Base-by-base conservation (phyloP, 2,113 vertebrate species). In the Anolis carolinensis region DNA sequence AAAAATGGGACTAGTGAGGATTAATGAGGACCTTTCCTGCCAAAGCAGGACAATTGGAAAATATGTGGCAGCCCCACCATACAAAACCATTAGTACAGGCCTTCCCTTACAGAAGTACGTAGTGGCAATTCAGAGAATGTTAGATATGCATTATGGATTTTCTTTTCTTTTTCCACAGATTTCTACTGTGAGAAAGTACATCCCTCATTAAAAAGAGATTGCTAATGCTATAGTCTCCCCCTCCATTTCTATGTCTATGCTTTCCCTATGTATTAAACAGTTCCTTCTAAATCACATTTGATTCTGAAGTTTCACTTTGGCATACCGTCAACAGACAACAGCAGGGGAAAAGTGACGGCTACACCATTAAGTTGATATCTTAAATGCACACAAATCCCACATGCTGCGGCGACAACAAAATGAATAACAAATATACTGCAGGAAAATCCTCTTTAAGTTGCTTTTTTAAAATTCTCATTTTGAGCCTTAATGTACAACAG, bases 311-410 rank as follows among this genome's bases (percentile, higher is more conserved):
- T 89, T 86, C 87, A 91, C 79, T 89, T 90, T 92, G 84, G 86
- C 91, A 92, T 90, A 81, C 75, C 4, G 44, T 91, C 92, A 94
- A 85, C 92, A 85, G 82, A 92, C 85, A 91, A 88, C 89, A 82
- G 76, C 65, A 81, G 82, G 79, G 85, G 83, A 89, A 91, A 93
- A 92, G 81, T 84, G 91, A 93, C 89, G 92, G 88, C 55, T 78
- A 82, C 83, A 27, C 68, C 86, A 87, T 85, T 52, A 77, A 89
- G 72, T 91, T 92, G 92, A 34, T 92, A 93, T 91, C 92, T 93
- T 91, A 94, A 93, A 92, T 83, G 90, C 86, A 80, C 92, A 83
- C 88, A 92, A 93, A 94, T 95, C 93, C 93, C 88, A 84, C 93
- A 86, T 84, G 79, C 89, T 93, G 87, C 68, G 75, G 90, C 81